Conservation (phyloP, 2,888 invertebrate species). For the Reticulitermes lucifugus region DNA sequence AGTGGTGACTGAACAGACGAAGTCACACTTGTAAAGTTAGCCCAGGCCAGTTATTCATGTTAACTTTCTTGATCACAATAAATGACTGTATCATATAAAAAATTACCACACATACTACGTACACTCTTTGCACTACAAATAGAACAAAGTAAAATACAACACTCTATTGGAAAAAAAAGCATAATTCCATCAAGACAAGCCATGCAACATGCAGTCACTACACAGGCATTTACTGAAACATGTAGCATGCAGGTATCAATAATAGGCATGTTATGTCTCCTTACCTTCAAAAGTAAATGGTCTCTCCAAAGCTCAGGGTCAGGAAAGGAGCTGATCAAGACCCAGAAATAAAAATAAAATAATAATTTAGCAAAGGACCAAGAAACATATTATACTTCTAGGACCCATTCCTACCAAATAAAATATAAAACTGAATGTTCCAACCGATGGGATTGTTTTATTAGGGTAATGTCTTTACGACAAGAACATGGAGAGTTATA, state of each 20-base stretch:
- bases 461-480: background rate
- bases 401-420: conserved; percentile 30
- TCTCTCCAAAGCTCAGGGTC: conserved; percentile 66
- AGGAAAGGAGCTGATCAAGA: conserved; percentile 65
- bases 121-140: background rate
- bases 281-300: conserved; percentile 66
- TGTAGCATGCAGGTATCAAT: conserved; percentile 4
- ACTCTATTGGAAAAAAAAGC: background rate
- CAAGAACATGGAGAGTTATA: background rate
- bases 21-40: too few species aligned
- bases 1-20: too few species aligned
- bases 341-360: conserved; percentile 66
- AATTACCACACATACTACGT: background rate
- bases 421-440: conserved; percentile 40
- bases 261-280: conserved; percentile 57
- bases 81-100: background rate
- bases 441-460: background rate
- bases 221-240: background rate
- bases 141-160: background rate
- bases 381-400: conserved; percentile 41
- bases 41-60: too few species aligned
- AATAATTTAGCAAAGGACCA: conserved; percentile 56
- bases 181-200: background rate
- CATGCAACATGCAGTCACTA: conserved; percentile 13
- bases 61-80: too few species aligned